Percentiles rank a stretch among this genome's conserved stretches.
Evolutionary conservation across 2,113 vertebrate species (phyloP).

Genomic region (Daboia siamensis): DNA sequence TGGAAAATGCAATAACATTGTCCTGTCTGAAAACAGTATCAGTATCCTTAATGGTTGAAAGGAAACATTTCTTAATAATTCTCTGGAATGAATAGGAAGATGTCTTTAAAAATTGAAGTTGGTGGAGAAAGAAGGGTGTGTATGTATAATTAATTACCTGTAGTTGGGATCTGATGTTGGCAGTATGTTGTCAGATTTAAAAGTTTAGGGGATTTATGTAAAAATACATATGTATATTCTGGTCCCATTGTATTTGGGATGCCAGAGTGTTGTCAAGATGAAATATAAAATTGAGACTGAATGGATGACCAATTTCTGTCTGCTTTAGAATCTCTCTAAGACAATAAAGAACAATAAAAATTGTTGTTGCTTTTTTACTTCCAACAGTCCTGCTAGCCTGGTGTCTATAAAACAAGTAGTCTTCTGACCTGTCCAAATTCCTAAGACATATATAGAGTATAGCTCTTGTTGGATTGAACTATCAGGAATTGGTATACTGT

Average conservation of each 20-base stretch:
- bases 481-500: conserved; percentile 45
- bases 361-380: conserved; percentile 68
- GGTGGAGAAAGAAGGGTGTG: not conserved
- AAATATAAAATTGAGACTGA: conserved; percentile 61
- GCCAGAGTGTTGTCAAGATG: conserved; percentile 64
- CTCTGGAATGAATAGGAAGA: conserved; percentile 33
- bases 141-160: conserved; percentile 7
- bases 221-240: conserved; percentile 55
- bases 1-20: not conserved
- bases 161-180: conserved; percentile 40
- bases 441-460: conserved; percentile 49
- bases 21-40: not conserved
- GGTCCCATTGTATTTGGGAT: conserved; percentile 53
- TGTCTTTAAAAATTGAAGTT: conserved; percentile 22
- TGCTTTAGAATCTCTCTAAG: conserved; percentile 65
- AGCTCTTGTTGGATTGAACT: conserved; percentile 60
- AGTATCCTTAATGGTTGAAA: conserved; percentile 32
- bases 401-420: conserved; percentile 60
- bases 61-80: conserved; percentile 29
- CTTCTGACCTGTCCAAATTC: conserved; percentile 59
- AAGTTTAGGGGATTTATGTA: conserved; percentile 55
- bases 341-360: conserved; percentile 70
- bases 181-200: conserved; percentile 42
- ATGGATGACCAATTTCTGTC: conserved; percentile 64
- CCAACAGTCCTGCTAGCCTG: conserved; percentile 62